Percentiles rank a stretch among this genome's conserved stretches.
phyloP scores from a whole-genome alignment of 2,113 vertebrate species.

The Rhadina sibilatrix region DNA sequence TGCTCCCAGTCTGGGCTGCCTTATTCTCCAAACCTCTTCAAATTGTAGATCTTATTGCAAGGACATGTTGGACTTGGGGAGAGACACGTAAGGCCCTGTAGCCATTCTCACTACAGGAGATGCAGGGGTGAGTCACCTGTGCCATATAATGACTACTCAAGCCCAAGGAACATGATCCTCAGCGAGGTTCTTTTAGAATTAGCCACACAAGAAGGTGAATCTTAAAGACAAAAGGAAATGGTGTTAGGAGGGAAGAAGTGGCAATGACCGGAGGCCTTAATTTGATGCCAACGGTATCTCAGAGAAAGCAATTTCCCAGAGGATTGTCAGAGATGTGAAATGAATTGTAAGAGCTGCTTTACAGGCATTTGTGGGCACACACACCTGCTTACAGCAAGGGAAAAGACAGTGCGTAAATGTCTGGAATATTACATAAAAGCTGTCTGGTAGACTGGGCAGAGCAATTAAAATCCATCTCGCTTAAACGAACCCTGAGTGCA shows the following conservation, averaged over 20 bases:
- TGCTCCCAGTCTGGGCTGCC: background rate
- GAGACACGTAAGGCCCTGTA: background rate
- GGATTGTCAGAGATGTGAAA: constrained; percentile 51
- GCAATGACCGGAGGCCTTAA: constrained; percentile 42
- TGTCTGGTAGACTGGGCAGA: constrained; percentile 74
- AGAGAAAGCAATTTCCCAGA: constrained; percentile 60
- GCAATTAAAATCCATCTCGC: constrained; percentile 80
- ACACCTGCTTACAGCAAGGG: constrained; percentile 65
- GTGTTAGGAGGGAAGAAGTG: constrained; percentile 29
- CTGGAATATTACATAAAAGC: constrained; percentile 80
- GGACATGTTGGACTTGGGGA: background rate
- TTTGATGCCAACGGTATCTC: constrained; percentile 39
- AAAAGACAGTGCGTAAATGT: constrained; percentile 76
- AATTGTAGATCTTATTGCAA: background rate
- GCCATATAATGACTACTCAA: background rate
- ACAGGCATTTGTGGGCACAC: constrained; percentile 48
- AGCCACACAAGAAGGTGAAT: constrained; percentile 7
- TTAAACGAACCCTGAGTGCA: constrained; percentile 73
- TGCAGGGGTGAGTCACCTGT: background rate
- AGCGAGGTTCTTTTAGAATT: constrained; percentile 20
- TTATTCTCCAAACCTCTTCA: background rate
- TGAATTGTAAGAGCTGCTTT: constrained; percentile 65
- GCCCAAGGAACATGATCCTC: background rate
- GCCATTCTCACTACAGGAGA: fast-evolving
- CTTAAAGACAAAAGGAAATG: constrained; percentile 40